A percentile compares a stretch with the other conserved stretches of the same genome.
Conservation (phyloP, 2,113 vertebrate genomes). For the Nipponia nippon region DNA sequence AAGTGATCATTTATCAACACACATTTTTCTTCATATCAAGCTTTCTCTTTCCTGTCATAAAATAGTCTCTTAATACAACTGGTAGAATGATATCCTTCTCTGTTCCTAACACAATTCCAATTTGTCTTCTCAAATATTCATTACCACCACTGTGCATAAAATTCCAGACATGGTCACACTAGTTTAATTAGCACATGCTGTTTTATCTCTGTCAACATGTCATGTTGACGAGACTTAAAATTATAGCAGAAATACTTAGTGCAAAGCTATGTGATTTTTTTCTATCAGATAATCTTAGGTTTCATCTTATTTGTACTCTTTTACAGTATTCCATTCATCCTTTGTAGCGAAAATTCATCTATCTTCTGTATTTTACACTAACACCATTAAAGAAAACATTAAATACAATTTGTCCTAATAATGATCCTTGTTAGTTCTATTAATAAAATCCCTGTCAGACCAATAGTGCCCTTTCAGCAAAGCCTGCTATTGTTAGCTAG, state of each 20-base stretch:
- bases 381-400: background rate
- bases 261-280: background rate
- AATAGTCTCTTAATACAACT: background rate
- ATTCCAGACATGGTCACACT: background rate
- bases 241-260: background rate
- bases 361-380: background rate
- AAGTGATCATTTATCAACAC: background rate
- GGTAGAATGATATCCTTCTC: background rate
- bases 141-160: background rate
- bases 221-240: background rate
- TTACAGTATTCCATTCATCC: background rate
- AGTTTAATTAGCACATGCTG: background rate
- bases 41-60: background rate
- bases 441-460: background rate
- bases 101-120: background rate
- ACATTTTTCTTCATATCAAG: background rate
- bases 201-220: background rate
- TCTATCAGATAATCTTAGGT: background rate
- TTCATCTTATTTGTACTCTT: background rate
- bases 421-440: background rate
- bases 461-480: background rate
- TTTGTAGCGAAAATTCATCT: background rate
- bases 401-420: background rate
- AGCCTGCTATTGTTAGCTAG: background rate
- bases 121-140: slow-evolving; percentile 17